These are phyloP conservation scores for Uria lomvia DNA, from an alignment of 2,113 vertebrate genomes.

Conservation along the genomic window DNA sequence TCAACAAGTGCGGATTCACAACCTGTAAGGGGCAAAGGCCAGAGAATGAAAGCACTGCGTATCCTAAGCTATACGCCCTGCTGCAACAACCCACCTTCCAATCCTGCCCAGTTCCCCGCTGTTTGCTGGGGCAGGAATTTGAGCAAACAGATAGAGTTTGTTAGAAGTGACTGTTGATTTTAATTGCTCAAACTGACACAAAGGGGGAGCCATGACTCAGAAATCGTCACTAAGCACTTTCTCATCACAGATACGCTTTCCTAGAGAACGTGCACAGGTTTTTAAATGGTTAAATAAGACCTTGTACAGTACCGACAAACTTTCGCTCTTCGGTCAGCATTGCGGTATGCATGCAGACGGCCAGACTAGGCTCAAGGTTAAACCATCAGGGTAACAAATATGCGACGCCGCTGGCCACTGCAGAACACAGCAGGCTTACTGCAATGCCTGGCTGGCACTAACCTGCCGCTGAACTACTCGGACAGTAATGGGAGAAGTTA, in stretches of 20 bases:
- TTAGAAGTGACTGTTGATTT: not conserved
- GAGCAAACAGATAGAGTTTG: not conserved
- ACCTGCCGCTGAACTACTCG: no score
- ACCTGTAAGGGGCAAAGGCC: conserved; percentile 73
- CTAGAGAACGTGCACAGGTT: rapidly evolving
- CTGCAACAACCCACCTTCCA: not conserved
- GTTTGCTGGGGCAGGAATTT: not conserved
- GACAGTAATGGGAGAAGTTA: not conserved
- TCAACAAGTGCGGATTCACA: conserved; percentile 95
- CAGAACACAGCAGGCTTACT: not conserved
- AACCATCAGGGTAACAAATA: not conserved
- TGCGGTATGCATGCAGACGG: not conserved
- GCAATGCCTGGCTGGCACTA: not conserved
- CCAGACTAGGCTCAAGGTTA: no score
- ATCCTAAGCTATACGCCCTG: rapidly evolving
- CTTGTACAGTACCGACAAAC: not conserved
- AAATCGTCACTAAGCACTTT: not conserved
- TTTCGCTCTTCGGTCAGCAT: not conserved
- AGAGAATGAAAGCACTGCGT: not conserved
- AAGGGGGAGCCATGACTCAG: not conserved
- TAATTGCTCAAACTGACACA: not conserved
- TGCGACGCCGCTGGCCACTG: no score
- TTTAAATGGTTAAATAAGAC: not conserved
- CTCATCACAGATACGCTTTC: no score
- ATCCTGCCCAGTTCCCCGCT: not conserved